Evolutionary conservation across 2,113 vertebrate genomes (phyloP).

Genomic region (Brachypteracias leptosomus): DNA sequence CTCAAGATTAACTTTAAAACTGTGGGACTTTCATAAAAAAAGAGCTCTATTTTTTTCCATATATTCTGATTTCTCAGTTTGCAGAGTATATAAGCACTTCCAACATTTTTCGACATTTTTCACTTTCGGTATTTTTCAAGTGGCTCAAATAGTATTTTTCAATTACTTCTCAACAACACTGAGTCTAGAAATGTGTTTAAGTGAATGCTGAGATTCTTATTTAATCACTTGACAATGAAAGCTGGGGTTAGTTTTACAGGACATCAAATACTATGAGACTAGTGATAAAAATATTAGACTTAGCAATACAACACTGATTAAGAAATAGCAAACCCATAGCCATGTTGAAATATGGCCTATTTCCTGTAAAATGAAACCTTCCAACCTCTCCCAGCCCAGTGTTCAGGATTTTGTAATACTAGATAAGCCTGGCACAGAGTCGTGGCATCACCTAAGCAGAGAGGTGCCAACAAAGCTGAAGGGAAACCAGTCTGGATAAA

Average conservation of each 20-base stretch:
- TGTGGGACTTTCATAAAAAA: not conserved
- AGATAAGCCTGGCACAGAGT: conserved; percentile 8
- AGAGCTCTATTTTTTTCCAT: not conserved
- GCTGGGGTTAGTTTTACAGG: not conserved
- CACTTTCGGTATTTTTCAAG: not conserved
- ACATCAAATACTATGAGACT: not conserved
- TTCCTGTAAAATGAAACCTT: not conserved
- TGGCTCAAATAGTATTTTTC: not conserved
- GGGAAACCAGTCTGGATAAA: not conserved
- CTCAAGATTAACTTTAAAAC: not conserved
- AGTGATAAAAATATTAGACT: not conserved
- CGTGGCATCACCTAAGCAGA: not conserved
- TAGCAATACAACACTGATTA: not conserved
- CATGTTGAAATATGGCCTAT: not conserved
- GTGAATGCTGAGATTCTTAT: not conserved
- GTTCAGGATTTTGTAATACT: not conserved
- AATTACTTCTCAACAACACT: not conserved
- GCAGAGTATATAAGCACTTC: not conserved
- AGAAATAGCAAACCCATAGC: not conserved
- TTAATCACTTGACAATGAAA: not conserved
- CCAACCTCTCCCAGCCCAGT: not conserved
- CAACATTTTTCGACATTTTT: not conserved
- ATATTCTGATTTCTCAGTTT: not conserved
- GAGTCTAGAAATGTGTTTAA: not conserved
- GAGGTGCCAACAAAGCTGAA: not conserved